phyloP scores from a whole-genome alignment of 2,113 vertebrate genomes.

The Nesogale talazaci region DNA sequence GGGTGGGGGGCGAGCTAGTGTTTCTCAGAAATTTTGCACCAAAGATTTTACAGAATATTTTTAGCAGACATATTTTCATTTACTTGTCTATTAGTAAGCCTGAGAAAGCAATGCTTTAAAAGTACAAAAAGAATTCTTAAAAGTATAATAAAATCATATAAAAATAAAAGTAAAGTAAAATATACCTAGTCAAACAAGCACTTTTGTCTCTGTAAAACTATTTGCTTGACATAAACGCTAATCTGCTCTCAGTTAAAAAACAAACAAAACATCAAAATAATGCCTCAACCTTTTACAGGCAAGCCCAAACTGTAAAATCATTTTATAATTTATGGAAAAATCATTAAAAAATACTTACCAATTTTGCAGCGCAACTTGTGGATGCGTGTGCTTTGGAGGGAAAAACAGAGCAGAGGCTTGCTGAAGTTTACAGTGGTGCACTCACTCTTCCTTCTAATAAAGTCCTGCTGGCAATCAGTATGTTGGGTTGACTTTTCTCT shows the following conservation, averaged over 20 bases:
- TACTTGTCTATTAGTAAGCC: background rate
- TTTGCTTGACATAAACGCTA: background rate
- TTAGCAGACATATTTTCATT: conserved; percentile 40
- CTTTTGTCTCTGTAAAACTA: conserved; percentile 46
- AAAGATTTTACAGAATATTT: conserved; percentile 53
- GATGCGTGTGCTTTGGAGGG: conserved; percentile 36
- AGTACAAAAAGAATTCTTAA: conserved; percentile 44
- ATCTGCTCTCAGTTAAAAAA: conserved; percentile 34
- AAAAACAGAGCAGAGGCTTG: conserved; percentile 44
- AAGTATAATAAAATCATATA: conserved; percentile 22
- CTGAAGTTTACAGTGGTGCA: conserved; percentile 58
- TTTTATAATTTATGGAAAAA: conserved; percentile 61
- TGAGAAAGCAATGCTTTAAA: conserved; percentile 31
- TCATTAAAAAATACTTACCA: conserved; percentile 72
- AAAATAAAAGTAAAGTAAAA: conserved; percentile 58
- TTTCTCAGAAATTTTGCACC: conserved; percentile 37
- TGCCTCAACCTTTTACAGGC: conserved; percentile 8
- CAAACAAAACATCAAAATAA: conserved; percentile 54
- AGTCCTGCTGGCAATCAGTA: conserved; percentile 63
- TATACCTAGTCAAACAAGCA: conserved; percentile 29
- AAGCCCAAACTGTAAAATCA: conserved; percentile 38
- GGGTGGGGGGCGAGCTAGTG: background rate
- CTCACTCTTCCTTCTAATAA: conserved; percentile 47
- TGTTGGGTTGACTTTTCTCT: conserved; percentile 77
- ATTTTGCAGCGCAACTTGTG: conserved; percentile 46